These are phyloP conservation scores for Prenolepis imparis DNA, from an alignment of 2,888 invertebrate species.

Conservation along the genomic window DNA sequence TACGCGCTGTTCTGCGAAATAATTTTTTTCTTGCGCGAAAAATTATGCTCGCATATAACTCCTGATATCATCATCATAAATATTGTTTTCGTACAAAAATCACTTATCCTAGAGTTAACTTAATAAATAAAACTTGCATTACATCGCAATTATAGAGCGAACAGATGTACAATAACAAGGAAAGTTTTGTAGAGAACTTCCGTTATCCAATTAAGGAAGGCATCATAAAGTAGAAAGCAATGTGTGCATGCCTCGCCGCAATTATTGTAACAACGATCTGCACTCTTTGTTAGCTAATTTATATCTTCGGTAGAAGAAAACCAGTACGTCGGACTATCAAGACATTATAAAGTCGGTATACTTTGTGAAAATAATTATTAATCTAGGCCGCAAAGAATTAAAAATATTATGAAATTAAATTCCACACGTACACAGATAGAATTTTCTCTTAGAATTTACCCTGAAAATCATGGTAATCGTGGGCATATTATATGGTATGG, in stretches of 20 bases:
- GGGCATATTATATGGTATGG: no score
- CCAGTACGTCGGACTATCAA: background rate
- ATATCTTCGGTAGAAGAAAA: slow-evolving; percentile 20
- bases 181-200: slow-evolving; percentile 12
- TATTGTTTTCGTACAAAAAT: background rate
- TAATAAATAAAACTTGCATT: background rate
- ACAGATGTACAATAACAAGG: slow-evolving; percentile 7
- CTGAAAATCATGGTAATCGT: no score
- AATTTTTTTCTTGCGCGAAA: background rate
- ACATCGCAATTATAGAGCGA: background rate
- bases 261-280: slow-evolving; percentile 33
- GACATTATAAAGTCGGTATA: slow-evolving; percentile 7
- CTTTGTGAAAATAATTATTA: background rate
- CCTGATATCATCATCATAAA: background rate
- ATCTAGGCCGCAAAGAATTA: background rate
- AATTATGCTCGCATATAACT: background rate
- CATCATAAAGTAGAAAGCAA: slow-evolving; percentile 38
- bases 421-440: no score
- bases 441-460: no score
- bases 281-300: slow-evolving; percentile 22
- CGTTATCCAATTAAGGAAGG: slow-evolving; percentile 24
- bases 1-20: background rate
- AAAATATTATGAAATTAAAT: slow-evolving; percentile 23
- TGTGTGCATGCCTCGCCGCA: background rate
- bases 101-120: background rate